Evolutionary conservation across 2,113 vertebrate genomes (phyloP).

Genomic region (Lampris incognitus): DNA sequence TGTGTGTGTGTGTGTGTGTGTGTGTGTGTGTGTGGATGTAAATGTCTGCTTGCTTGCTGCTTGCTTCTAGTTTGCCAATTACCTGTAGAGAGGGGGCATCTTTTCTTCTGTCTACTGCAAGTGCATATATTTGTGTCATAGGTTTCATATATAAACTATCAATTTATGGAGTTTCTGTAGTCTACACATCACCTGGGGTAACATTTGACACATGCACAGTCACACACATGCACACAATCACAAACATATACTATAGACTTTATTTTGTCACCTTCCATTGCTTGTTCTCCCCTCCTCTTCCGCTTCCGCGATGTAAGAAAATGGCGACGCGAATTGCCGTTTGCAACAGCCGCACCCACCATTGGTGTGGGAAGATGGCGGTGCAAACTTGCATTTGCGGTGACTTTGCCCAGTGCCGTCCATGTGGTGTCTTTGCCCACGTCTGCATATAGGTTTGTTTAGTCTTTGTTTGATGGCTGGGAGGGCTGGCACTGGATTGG

Average conservation of each 20-base stretch:
- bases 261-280: neutral
- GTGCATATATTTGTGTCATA: neutral
- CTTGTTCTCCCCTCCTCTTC: neutral
- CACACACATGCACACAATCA: neutral
- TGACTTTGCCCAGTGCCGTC: too few species aligned
- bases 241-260: neutral
- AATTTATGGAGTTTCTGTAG: neutral
- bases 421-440: too few species aligned
- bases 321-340: too few species aligned
- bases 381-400: too few species aligned
- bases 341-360: too few species aligned
- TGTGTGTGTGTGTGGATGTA: neutral
- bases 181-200: neutral
- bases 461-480: too few species aligned
- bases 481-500: too few species aligned
- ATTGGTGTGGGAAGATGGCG: too few species aligned
- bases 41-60: neutral
- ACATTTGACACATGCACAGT: neutral
- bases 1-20: neutral
- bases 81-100: neutral
- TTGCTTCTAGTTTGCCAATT: neutral
- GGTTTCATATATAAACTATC: slow-evolving; percentile 4
- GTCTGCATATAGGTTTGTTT: too few species aligned
- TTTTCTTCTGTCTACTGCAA: neutral
- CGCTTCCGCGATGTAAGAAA: neutral